Evolutionary conservation across 1,140 invertebrate genomes (phyloP), one percentile per base, ranked within the genome.

Genomic region (Rhizoglyphus robini): DNA sequence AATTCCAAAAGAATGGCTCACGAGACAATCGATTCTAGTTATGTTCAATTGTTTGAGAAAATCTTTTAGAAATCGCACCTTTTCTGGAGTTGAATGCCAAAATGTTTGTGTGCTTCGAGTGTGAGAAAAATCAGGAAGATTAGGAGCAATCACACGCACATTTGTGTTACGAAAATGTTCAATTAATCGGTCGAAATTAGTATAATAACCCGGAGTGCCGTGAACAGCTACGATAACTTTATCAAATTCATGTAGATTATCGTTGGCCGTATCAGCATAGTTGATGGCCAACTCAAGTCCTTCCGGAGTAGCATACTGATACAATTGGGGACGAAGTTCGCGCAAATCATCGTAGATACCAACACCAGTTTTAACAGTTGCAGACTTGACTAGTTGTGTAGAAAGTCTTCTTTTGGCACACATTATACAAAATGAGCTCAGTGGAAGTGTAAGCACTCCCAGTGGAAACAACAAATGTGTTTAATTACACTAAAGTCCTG

Each of bases 141-240:
- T 63, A 20, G 61, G 61, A 13, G 32, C 61, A 15, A 63, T 63
- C 11, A 63, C 61, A 1, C 61, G 38, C 30, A 63, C 61, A 29
- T 47, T 48, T 25, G 41, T 47, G 32, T 51, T 47, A 51, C 36
- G 31, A 31, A 57, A 63, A 51, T 63, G 25, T 29, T 63, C 34
- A 20, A 48, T 18, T 30, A 63, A 32, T 63, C 34, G 15, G 25
- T 51, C 61, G 29, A 63, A 63, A 31, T 63, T 23, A 15, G 31
- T 63, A 31, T 63, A 46, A 51, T 63, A 63, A 30, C 61, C 61
- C 8, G 61, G 61, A 63, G 30, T 25, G 18, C 61, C 61, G n/a
- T 63, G 61, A 47, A 63, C 34, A 13, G 61, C 61, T 2, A 63
- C 32, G 34, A 63, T 63, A 29, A 31, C 34, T 32, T 63, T 63